Evolutionary conservation across 2,797 vertebrate species (phyloP).

Genomic region (Hydrolagus colliei): DNA sequence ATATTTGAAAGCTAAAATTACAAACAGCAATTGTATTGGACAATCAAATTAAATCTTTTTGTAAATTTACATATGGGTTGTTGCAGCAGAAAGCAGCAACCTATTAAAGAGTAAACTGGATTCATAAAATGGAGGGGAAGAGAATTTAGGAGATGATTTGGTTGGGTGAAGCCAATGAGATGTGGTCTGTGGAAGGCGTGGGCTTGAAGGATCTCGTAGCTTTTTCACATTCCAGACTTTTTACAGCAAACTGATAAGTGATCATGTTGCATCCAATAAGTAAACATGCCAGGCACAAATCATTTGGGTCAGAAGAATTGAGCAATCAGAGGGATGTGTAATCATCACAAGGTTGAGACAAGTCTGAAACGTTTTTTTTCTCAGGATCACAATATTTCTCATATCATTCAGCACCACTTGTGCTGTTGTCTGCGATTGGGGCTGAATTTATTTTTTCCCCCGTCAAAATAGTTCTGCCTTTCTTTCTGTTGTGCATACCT

Average conservation of each 20-base stretch:
- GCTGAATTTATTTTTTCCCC: not conserved
- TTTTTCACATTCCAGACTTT: not conserved
- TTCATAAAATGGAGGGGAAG: too few relatives aligned
- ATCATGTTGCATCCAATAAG: not conserved
- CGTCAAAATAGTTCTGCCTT: not conserved
- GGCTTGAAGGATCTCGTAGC: not conserved
- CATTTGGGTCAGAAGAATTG: not conserved
- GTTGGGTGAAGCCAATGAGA: too few relatives aligned
- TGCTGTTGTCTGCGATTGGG: not conserved
- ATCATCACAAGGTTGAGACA: not conserved
- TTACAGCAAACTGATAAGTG: not conserved
- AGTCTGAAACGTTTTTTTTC: not conserved
- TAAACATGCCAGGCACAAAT: too few relatives aligned
- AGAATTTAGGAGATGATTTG: too few relatives aligned
- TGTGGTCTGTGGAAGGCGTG: not conserved
- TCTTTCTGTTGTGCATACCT: constrained; percentile 10
- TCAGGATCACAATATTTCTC: not conserved
- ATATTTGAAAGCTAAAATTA: too few relatives aligned
- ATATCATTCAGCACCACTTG: not conserved
- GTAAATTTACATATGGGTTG: too few relatives aligned
- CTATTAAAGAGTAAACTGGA: too few relatives aligned
- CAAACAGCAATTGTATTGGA: too few relatives aligned
- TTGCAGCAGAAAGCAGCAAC: too few relatives aligned
- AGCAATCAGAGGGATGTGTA: not conserved
- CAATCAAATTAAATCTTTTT: too few relatives aligned